Evolutionary conservation across 2,888 invertebrate genomes (phyloP), one percentile per base, ranked within the genome.

Genomic region (Timema podura): DNA sequence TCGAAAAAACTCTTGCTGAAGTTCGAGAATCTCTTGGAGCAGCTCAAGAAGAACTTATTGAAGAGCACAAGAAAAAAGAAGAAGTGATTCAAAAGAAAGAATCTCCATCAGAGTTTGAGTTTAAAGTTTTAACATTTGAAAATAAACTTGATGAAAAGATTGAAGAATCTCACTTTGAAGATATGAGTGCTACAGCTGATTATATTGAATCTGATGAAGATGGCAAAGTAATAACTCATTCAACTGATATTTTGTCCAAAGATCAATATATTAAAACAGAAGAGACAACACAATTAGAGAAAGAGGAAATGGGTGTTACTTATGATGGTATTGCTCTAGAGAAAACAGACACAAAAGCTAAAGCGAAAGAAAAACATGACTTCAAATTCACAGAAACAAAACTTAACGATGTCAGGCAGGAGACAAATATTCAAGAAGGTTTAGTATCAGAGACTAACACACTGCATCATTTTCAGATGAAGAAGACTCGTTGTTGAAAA

Each of bases 81-180:
- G 81, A 80, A 49, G 77, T 80, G 48, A 78, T 82, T 47, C 81
- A 81, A 70, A 82, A 83, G 9, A 89, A 90, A 76, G 88, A 90
- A 75, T 89, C 90, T 0, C 89, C 90, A 5, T 89, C 89, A 2
- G 90, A 91, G 78, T 91, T 91, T 77, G 89, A 90, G 77, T 89
- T 91, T 69, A 89, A 88, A 79, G 80, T 88, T 5, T 59, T 77
- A 64, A 71, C 75, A n/a, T 70, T 76, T 48, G 76, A 76, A 68
- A 76, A 75, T 16, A 75, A 69, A 66, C 68, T 76, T 61, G 75
- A 74, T 68, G 76, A 76, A 67, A 74, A 73, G 13, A 77, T 77
- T 57, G 75, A 76, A 72, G 77, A 77, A 73, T 74, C 74, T 16
- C 73, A 72, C 70, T 68, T 69, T 64, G 75, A 75, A 65, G 73